Conservation (phyloP, 1,140 invertebrate genomes). For the Camponotus pennsylvanicus region DNA sequence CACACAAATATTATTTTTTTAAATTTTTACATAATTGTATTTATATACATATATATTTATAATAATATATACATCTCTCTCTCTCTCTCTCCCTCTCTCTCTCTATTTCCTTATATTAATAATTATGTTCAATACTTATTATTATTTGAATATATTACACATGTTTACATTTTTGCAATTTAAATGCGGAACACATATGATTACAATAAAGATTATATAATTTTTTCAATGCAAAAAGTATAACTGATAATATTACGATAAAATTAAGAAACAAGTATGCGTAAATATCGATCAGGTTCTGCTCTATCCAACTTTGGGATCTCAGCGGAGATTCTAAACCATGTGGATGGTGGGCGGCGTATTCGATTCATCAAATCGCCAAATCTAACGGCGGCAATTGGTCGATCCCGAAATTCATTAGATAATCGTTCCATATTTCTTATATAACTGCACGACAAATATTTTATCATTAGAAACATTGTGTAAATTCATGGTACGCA, state of each 20-base stretch:
- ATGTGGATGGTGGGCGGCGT: conserved; percentile 7
- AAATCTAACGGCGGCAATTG: conserved; percentile 38
- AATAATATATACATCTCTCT: too few species aligned
- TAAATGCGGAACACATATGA: neutral
- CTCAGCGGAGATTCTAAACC: conserved; percentile 11
- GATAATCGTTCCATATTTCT: conserved; percentile 46
- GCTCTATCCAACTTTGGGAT: neutral
- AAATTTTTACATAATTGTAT: too few species aligned
- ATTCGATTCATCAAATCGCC: conserved; percentile 39
- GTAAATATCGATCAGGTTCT: conserved; percentile 25
- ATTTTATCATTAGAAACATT: neutral
- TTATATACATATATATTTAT: too few species aligned
- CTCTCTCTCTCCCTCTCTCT: too few species aligned
- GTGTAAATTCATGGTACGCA: neutral
- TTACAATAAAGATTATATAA: neutral
- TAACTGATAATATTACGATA: neutral
- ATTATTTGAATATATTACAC: neutral
- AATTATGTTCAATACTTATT: neutral
- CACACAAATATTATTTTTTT: too few species aligned
- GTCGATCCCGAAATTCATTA: conserved; percentile 27
- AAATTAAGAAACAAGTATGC: conserved; percentile 1
- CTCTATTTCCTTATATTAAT: neutral
- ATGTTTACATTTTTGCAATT: neutral
- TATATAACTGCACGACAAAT: conserved; percentile 29
- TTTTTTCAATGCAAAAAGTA: neutral